Base-by-base conservation (phyloP, 2,888 invertebrate genomes). In the Platycheirus albimanus region DNA sequence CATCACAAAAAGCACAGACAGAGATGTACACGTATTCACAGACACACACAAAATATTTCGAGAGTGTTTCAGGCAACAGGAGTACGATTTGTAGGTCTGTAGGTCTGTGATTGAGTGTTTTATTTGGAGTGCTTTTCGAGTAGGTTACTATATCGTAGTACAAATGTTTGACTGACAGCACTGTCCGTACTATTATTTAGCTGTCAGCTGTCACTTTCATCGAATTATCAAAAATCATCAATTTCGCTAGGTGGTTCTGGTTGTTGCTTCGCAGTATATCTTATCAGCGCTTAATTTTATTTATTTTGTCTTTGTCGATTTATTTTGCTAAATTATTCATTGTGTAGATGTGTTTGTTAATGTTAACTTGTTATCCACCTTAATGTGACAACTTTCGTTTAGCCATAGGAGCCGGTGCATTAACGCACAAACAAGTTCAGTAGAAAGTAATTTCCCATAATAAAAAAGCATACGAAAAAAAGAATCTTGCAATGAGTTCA, bases 401-500 rank as follows among this genome's bases (percentile, higher is more conserved):
- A 24, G 6, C 24, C 24, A 24, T 24, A 3, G 3, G 33, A 52
- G 33, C 11, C 33, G 30, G 30, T 33, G 30, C 8, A 33, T 8
- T 17, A 10, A 5, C 2, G 11, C n/a, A 6, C 11, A 10, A 30
- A 52, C 15, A 13, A 20, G 11, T 41, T 15, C 2, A 13, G 11
- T 17, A 41, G 4, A 38, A 24, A 41, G n/a, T 13, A n/a, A n/a
- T 19, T 47, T 19, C n/a, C n/a, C 13, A 13, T 47, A 19, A 47
- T 11, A 47, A 20, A 7, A 38, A 54, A 36, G 8, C 24, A 24
- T 24, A 4, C 6, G 6, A 24, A 24, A 6, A 6, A 33, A 38
- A 24, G 2, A 11, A 41, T 5, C 11, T 30, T 8, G 33, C 15
- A 8, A 86, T 86, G 86, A 86, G 79, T 67, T 86, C 86, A 78